Conservation (phyloP, 2,113 vertebrate genomes). For the Phasianus colchicus region DNA sequence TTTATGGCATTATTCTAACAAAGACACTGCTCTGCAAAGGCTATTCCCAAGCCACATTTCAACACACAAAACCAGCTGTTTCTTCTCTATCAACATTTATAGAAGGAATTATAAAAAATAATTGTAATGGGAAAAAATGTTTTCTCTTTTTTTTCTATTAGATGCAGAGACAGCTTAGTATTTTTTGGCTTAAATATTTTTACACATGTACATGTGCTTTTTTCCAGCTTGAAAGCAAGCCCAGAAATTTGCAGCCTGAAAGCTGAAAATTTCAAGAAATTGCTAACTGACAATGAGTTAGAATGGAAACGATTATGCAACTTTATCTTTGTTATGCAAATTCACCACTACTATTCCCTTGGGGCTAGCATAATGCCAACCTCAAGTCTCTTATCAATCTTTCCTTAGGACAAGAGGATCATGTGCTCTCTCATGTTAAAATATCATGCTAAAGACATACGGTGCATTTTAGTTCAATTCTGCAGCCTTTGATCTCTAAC, state of each 20-base stretch:
- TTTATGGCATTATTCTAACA: background rate
- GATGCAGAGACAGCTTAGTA: background rate
- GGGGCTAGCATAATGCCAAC: background rate
- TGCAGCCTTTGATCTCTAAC: background rate
- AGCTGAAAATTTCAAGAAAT: slow-evolving; percentile 16
- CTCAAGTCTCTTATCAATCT: background rate
- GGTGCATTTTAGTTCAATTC: background rate
- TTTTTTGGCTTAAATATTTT: background rate
- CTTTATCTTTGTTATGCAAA: slow-evolving; percentile 35
- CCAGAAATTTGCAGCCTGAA: slow-evolving; percentile 11
- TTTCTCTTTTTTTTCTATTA: background rate
- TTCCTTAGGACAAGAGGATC: background rate
- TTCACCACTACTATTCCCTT: slow-evolving; percentile 22
- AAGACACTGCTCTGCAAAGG: background rate
- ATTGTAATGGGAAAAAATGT: background rate
- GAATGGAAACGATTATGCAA: background rate
- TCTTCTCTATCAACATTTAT: background rate
- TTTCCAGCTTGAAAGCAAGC: background rate
- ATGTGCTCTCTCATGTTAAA: background rate
- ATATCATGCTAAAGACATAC: background rate
- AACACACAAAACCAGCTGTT: background rate
- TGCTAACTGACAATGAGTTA: background rate
- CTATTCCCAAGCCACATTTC: background rate
- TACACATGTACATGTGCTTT: background rate
- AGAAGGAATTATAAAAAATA: background rate